Base-by-base conservation (phyloP, 2,113 vertebrate genomes). In the Macroglossus sobrinus region DNA sequence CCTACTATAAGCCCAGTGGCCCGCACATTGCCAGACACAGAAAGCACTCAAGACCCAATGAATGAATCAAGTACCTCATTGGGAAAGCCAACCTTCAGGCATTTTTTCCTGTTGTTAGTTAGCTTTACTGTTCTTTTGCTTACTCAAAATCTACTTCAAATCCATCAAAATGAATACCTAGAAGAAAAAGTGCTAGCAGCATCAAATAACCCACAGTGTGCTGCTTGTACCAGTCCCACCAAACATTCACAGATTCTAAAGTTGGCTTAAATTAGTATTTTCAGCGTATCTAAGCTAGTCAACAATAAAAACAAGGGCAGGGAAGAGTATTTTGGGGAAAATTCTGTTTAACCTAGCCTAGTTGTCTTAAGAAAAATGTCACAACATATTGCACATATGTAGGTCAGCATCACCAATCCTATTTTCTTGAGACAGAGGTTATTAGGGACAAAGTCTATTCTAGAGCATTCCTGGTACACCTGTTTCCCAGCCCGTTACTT, bases 321-420 rank as follows among this genome's bases (percentile, higher is more conserved):
- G 12, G 3, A 63, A 12, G 53, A 57, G 16, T n/a, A 40, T 45
- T 63, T 82, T 35, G 63, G 75, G 53, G 64, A 38, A 28, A 85
- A 71, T 19, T 55, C 16, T 63, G 28, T 64, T 63, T 63, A 78
- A 69, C 18, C 28, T 21, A 55, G 50, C 2, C 14, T 6, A 74
- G 26, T 5, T 53, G 43, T 55, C 61, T 33, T 82, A 40, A 86
- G 66, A 35, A 81, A 94, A 79, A 33, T 1, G 3, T 64, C 16
- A 75, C 15, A 4, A 24, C 0, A 0, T 45, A 15, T 0, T 24
- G 15, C 53, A 4, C 28, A 38, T 12, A 5, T 43, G 81, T 1
- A 33, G 16, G 30, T 57, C 30, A 40, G 55, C 6, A 38, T 26
- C 57, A 26, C 30, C 33, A 38, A 61, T 0, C 13, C 24, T 13